Percentiles rank a stretch among this genome's conserved stretches.
These are phyloP conservation scores for Melieria crassipennis DNA, from an alignment of 2,888 invertebrate species.

Conservation along the genomic window DNA sequence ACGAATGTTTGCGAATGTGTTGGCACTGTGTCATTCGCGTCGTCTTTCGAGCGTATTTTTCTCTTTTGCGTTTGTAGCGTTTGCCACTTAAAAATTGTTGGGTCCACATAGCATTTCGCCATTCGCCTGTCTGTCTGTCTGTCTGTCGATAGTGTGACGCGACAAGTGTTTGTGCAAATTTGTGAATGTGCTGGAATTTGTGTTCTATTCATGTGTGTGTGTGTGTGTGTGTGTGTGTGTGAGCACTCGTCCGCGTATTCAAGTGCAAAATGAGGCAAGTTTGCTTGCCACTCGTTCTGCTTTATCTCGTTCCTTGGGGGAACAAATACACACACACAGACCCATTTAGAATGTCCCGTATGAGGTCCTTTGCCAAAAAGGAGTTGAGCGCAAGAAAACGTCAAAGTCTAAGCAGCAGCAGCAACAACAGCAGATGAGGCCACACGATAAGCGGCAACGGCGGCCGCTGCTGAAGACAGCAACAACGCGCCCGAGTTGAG, in stretches of 20 bases:
- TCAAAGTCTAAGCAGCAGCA: too few relatives aligned
- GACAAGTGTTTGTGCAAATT: slow-evolving; percentile 3
- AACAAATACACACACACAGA: too few relatives aligned
- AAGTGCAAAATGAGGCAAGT: not conserved
- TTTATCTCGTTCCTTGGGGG: too few relatives aligned
- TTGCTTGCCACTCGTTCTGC: too few relatives aligned
- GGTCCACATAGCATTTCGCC: not conserved
- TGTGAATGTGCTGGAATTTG: slow-evolving; percentile 13
- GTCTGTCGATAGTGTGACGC: not conserved
- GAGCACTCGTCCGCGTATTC: not conserved
- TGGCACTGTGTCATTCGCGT: not conserved
- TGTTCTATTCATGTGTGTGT: not conserved
- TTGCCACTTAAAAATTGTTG: not conserved
- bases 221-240: not conserved
- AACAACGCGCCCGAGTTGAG: too few relatives aligned
- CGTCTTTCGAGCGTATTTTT: not conserved
- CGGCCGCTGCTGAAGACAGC: too few relatives aligned
- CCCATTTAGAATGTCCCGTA: too few relatives aligned
- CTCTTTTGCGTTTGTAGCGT: not conserved
- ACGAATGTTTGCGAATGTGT: slow-evolving; percentile 1
- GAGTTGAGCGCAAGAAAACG: too few relatives aligned
- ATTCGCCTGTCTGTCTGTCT: not conserved
- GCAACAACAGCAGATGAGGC: too few relatives aligned
- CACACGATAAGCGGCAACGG: too few relatives aligned
- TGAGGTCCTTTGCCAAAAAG: too few relatives aligned